phyloP scores from a whole-genome alignment of 2,113 vertebrate genomes.

The Ramphastos sulfuratus region DNA sequence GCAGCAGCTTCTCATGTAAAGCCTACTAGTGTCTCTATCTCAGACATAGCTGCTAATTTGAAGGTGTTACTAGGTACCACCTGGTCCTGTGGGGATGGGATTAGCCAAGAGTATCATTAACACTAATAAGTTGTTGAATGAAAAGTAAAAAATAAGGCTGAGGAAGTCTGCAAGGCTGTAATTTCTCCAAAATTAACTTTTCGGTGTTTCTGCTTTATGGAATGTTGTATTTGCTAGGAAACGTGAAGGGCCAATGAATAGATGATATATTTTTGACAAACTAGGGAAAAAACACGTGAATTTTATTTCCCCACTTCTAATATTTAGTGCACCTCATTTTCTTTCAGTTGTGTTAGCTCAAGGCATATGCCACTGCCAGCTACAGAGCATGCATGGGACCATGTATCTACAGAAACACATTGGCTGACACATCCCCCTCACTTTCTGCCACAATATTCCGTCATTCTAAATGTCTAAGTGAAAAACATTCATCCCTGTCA shows the following conservation, averaged over 20 bases:
- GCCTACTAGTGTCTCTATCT: neutral
- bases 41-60: slow-evolving; percentile 21
- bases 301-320: neutral
- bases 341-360: neutral
- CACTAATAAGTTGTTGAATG: slow-evolving; percentile 28
- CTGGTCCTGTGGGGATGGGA: slow-evolving; percentile 23
- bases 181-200: slow-evolving; percentile 50
- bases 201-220: neutral
- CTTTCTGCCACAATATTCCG: neutral
- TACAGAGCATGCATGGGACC: neutral
- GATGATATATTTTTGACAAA: neutral
- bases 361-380: neutral
- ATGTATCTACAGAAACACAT: neutral
- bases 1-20: neutral
- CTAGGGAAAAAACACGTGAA: neutral
- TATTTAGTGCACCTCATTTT: neutral
- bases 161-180: neutral
- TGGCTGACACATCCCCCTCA: neutral
- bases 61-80: slow-evolving; percentile 39
- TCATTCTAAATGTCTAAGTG: neutral
- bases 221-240: slow-evolving; percentile 1
- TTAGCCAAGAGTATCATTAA: slow-evolving; percentile 37
- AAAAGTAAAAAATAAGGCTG: slow-evolving; percentile 43
- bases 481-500: neutral
- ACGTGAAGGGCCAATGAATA: neutral